Evolutionary conservation across 2,888 invertebrate species (phyloP).

Genomic region (Stenolophus ochropezus): DNA sequence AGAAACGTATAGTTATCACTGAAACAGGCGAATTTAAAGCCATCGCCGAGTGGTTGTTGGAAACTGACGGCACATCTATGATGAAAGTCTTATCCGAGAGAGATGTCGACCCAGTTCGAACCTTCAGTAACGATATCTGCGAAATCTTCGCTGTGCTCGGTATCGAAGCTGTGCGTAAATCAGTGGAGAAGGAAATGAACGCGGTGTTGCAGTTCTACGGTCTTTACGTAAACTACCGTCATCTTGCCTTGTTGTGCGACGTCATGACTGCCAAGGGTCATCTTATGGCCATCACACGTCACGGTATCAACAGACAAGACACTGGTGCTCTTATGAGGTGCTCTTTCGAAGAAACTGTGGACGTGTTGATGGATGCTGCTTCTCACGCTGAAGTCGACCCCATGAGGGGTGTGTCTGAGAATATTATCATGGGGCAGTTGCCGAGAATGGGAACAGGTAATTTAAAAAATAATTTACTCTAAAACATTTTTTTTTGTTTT

Average conservation of each 20-base stretch:
- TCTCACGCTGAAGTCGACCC: slow-evolving; percentile 99
- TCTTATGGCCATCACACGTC: slow-evolving; percentile 99
- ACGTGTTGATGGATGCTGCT: slow-evolving; percentile 98
- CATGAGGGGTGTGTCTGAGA: slow-evolving; percentile 98
- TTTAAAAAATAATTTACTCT: background rate
- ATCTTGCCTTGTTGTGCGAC: slow-evolving; percentile 98
- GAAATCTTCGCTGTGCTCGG: slow-evolving; percentile 98
- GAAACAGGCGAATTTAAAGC: slow-evolving; percentile 99
- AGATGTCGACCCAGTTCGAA: slow-evolving; percentile 97
- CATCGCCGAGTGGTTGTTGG: slow-evolving; percentile 98
- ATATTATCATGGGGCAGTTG: slow-evolving; percentile 98
- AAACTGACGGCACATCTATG: slow-evolving; percentile 99
- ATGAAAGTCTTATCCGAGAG: slow-evolving; percentile 98
- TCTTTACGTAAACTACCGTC: slow-evolving; percentile 99
- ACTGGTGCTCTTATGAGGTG: slow-evolving; percentile 99
- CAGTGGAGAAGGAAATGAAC: slow-evolving; percentile 99
- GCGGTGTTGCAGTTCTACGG: slow-evolving; percentile 99
- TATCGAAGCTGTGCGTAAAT: slow-evolving; percentile 99
- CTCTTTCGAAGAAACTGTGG: slow-evolving; percentile 99
- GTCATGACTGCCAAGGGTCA: slow-evolving; percentile 99
- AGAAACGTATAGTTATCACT: slow-evolving; percentile 97
- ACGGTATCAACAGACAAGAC: slow-evolving; percentile 98
- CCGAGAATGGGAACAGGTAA: slow-evolving; percentile 95
- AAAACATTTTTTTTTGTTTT: background rate
- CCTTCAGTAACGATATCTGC: slow-evolving; percentile 99